phyloP scores from a whole-genome alignment of 37 sponge, comb jelly and placozoan genomes.

The Geodia barretti region DNA sequence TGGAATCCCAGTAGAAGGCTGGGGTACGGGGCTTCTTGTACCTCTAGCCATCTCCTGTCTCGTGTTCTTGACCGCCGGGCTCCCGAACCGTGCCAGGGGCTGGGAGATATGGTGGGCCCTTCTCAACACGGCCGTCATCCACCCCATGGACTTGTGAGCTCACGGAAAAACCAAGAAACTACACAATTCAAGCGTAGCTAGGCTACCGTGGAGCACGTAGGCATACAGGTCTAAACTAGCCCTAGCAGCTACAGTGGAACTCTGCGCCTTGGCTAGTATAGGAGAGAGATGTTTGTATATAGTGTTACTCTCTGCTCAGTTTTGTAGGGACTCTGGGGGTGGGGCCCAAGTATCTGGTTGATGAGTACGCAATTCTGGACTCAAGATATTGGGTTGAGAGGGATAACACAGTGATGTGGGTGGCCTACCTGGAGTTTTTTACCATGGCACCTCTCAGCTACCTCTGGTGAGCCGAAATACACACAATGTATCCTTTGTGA shows the following conservation, averaged over 20 bases:
- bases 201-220: too few species aligned
- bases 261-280: not conserved
- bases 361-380: constrained; percentile 80
- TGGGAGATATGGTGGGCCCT: constrained; percentile 39
- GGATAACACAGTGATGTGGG: constrained; percentile 48
- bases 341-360: constrained; percentile 77
- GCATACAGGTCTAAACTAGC: not conserved
- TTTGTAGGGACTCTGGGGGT: constrained; percentile 61
- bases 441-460: constrained; percentile 68
- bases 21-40: constrained; percentile 33
- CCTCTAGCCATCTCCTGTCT: constrained; percentile 22
- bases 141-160: constrained; percentile 63
- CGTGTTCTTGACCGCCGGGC: constrained; percentile 18
- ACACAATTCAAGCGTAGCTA: too few species aligned
- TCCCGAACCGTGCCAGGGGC: constrained; percentile 26
- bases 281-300: not conserved
- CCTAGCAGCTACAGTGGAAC: not conserved
- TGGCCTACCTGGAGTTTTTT: constrained; percentile 58
- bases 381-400: constrained; percentile 67
- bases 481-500: not conserved
- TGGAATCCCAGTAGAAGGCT: constrained; percentile 33
- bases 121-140: constrained; percentile 62
- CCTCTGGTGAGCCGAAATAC: constrained; percentile 54
- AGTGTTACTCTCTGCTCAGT: constrained; percentile 30
- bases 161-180: too few species aligned